phyloP scores from a whole-genome alignment of 1,140 invertebrate species.

The Meloidogyne exigua region DNA sequence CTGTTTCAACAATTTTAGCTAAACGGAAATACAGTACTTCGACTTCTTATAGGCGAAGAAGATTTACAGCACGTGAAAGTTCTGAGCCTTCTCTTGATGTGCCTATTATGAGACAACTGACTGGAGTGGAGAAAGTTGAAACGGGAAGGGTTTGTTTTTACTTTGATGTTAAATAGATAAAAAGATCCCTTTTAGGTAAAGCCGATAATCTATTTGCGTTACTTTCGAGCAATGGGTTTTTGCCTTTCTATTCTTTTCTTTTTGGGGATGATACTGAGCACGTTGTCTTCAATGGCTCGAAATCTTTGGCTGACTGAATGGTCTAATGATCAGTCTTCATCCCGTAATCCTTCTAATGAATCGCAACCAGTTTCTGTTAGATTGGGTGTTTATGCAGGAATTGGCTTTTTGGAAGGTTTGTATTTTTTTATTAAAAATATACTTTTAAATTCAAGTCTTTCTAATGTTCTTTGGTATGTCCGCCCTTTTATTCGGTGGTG shows the following conservation, averaged over 20 bases:
- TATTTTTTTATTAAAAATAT: background rate
- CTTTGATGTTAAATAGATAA: background rate
- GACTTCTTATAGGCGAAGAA: slow-evolving; percentile 28
- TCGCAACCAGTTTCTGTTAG: slow-evolving; percentile 31
- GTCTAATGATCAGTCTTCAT: slow-evolving; percentile 36
- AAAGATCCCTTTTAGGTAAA: slow-evolving; percentile 49
- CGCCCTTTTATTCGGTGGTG: slow-evolving; percentile 48
- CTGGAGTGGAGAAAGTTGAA: slow-evolving; percentile 54
- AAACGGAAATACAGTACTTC: slow-evolving; percentile 38
- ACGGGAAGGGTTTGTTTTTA: slow-evolving; percentile 53
- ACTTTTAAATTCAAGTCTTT: slow-evolving; percentile 34
- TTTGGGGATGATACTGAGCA: slow-evolving; percentile 52
- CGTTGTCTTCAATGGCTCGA: slow-evolving; percentile 55
- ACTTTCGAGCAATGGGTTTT: slow-evolving; percentile 59
- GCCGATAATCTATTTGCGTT: slow-evolving; percentile 46
- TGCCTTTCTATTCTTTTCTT: slow-evolving; percentile 48
- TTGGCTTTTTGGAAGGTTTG: slow-evolving; percentile 55
- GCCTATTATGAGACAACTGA: slow-evolving; percentile 22
- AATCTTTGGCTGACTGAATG: slow-evolving; percentile 62
- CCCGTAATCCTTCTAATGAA: slow-evolving; percentile 22
- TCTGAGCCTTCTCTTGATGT: slow-evolving; percentile 26
- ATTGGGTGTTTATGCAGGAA: slow-evolving; percentile 54
- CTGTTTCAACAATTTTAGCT: slow-evolving; percentile 55
- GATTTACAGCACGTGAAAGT: slow-evolving; percentile 36
- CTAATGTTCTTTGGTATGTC: slow-evolving; percentile 45